phyloP scores from a whole-genome alignment of 2,888 invertebrate genomes.

The Eupithecia pulchellata region DNA sequence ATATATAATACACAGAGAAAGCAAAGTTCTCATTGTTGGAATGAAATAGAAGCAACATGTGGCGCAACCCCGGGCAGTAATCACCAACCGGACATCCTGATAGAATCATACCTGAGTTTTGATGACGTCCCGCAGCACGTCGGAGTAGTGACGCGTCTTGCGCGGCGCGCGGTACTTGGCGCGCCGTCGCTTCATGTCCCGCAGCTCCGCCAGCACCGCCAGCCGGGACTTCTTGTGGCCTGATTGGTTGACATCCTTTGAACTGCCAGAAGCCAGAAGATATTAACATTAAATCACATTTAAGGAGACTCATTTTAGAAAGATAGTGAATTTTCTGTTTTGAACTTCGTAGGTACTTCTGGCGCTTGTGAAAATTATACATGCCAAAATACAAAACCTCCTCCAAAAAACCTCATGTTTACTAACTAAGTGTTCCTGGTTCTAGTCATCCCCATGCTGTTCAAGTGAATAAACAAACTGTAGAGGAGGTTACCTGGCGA shows the following conservation, averaged over 20 bases:
- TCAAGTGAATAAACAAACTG: neutral
- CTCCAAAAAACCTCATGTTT: neutral
- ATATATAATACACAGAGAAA: too few species aligned
- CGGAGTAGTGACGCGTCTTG: slow-evolving; percentile 84
- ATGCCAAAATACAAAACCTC: too few species aligned
- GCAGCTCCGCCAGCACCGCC: slow-evolving; percentile 82
- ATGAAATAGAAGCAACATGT: too few species aligned
- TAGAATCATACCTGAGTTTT: slow-evolving; percentile 74
- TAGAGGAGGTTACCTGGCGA: slow-evolving; percentile 56
- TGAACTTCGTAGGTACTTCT: too few species aligned
- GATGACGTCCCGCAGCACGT: slow-evolving; percentile 86
- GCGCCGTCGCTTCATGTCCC: slow-evolving; percentile 86
- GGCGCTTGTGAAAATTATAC: too few species aligned
- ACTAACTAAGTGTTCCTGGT: neutral
- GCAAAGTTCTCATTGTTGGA: too few species aligned
- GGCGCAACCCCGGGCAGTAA: too few species aligned
- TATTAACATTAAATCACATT: neutral
- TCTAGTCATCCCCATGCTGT: neutral
- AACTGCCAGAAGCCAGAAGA: slow-evolving; percentile 26
- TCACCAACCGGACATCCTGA: too few species aligned
- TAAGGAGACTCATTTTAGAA: neutral
- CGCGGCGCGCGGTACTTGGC: slow-evolving; percentile 86
- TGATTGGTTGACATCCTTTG: slow-evolving; percentile 41
- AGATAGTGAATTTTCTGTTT: too few species aligned
- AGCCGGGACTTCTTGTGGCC: slow-evolving; percentile 59